Evolutionary conservation across 2,797 vertebrate species (phyloP).

Genomic region (Argentina silus): DNA sequence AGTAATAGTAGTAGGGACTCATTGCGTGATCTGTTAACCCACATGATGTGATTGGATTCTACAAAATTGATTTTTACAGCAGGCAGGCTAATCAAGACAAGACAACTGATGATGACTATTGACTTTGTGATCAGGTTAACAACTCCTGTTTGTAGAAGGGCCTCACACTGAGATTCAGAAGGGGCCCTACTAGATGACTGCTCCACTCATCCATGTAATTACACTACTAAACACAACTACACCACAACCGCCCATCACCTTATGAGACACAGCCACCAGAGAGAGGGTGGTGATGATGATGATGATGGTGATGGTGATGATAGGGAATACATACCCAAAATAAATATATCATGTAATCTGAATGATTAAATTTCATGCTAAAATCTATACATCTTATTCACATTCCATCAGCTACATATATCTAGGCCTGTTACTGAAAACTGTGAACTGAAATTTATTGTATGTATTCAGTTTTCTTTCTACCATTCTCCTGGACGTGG

Average conservation of each 20-base stretch:
- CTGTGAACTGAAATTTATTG: background rate
- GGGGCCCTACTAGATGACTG: background rate
- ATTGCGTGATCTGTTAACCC: slow-evolving; percentile 59
- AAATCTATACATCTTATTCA: background rate
- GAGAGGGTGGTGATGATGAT: background rate
- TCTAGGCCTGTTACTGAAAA: background rate
- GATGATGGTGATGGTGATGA: background rate
- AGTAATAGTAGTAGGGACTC: slow-evolving; percentile 29
- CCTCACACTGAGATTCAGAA: slow-evolving; percentile 43
- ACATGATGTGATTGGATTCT: slow-evolving; percentile 61
- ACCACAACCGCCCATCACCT: background rate
- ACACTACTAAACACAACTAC: background rate
- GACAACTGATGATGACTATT: slow-evolving; percentile 73
- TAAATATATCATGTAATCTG: no score
- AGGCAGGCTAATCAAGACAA: slow-evolving; percentile 74
- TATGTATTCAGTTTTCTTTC: no score
- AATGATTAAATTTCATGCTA: no score
- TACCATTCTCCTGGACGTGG: no score
- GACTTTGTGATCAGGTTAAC: slow-evolving; percentile 72
- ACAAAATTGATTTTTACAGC: slow-evolving; percentile 69
- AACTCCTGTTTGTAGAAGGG: slow-evolving; percentile 53
- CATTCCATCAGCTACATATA: background rate
- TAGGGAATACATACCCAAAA: no score
- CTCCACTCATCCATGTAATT: slow-evolving; percentile 29
- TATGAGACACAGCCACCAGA: background rate